Conservation (phyloP, 2,888 invertebrate species). For the Aplocera efformata region DNA sequence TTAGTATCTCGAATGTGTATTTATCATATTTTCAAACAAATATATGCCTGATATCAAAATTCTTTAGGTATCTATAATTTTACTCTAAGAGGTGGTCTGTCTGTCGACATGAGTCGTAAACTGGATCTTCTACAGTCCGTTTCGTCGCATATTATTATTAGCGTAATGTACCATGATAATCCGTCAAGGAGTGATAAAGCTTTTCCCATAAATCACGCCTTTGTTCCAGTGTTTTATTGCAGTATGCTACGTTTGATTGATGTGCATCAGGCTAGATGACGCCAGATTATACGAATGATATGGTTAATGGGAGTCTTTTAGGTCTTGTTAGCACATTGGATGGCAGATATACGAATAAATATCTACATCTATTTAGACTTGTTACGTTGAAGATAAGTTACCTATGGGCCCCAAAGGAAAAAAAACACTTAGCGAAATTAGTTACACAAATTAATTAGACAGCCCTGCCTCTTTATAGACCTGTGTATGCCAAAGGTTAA, state of each 20-base stretch:
- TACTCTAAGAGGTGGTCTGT: too few relatives aligned
- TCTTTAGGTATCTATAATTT: too few relatives aligned
- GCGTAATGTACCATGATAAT: slow-evolving; percentile 24
- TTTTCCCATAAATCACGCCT: slow-evolving; percentile 26
- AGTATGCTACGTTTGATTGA: slow-evolving; percentile 36
- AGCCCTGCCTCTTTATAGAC: too few relatives aligned
- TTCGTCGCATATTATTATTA: slow-evolving; percentile 17
- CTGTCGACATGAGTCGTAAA: slow-evolving; percentile 1
- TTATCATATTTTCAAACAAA: not conserved
- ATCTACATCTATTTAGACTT: too few relatives aligned
- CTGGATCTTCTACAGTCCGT: slow-evolving; percentile 11
- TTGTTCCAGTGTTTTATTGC: slow-evolving; percentile 26
- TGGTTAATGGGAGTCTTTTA: slow-evolving; percentile 6
- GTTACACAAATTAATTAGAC: too few relatives aligned
- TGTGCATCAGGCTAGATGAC: slow-evolving; percentile 19
- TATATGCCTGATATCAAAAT: too few relatives aligned
- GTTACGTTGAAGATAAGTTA: too few relatives aligned
- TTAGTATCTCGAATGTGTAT: not conserved
- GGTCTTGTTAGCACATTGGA: not conserved
- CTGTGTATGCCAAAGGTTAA: too few relatives aligned
- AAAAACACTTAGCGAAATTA: too few relatives aligned
- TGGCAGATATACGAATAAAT: too few relatives aligned
- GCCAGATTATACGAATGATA: slow-evolving; percentile 4
- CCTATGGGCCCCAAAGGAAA: too few relatives aligned
- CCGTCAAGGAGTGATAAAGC: slow-evolving; percentile 20